Evolutionary conservation across 1,140 invertebrate genomes (phyloP), one percentile per base, ranked within the genome.

Genomic region (Drosophila lini): DNA sequence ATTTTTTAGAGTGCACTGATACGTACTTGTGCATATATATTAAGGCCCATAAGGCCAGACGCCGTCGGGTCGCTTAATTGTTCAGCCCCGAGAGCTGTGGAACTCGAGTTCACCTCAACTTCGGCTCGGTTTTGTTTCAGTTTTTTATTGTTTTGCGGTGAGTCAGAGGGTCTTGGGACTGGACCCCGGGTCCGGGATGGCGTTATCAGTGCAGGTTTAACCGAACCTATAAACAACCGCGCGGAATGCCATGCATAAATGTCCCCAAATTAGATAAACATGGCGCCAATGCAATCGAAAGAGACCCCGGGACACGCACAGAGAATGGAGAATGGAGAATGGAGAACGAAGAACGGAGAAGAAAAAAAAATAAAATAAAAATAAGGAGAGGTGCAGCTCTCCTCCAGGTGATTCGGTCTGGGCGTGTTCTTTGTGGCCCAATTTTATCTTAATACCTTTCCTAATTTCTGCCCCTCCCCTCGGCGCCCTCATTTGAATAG

Each of bases 191-290:
- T 32, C 36, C 32, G 68, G 25, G 25, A 47, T 36, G 45, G 67
- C 34, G 78, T 91, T 91, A 91, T 91, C 90, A 91, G 90, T 91
- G 91, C 90, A 92, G 91, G 91, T 92, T 91, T 91, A 91, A 91
- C 90, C 90, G 90, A 92, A 91, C 79, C 91, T 92, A 92, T 91
- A 92, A 91, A 91, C 90, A 91, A 91, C 90, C 91, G 90, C 88
- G 84, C 88, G 88, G 90, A 92, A 92, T 92, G 91, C 89, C 90
- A 92, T 91, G 91, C 91, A 92, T 91, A 91, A 90, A 91, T 91
- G 90, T 91, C 91, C 90, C 90, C 91, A 92, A 92, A 92, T 92
- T 92, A 92, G 91, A 92, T 92, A 92, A 92, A 91, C 86, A 91
- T 92, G 91, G 91, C 91, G 91, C 91, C 91, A 92, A 91, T 91